Conservation (phyloP, 2,797 vertebrate genomes). For the Lepilemur septentrionalis region DNA sequence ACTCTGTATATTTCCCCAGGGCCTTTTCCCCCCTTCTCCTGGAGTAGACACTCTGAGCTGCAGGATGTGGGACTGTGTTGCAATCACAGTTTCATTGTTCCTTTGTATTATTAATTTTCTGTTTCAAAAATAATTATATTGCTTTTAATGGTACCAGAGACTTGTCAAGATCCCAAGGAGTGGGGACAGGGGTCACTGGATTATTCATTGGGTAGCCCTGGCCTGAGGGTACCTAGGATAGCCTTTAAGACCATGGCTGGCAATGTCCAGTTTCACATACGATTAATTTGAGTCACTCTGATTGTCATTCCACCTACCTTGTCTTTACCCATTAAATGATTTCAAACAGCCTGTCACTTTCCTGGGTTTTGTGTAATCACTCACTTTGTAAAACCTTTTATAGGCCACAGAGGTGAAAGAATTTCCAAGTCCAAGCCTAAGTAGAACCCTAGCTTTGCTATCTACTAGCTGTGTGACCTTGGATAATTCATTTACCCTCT, state of each 20-base stretch:
- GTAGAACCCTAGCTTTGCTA: background rate
- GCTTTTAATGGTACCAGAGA: conserved; percentile 22
- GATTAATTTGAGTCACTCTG: background rate
- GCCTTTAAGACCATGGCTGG: background rate
- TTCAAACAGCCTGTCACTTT: background rate
- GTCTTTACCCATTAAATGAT: background rate
- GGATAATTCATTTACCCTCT: background rate
- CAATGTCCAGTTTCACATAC: background rate
- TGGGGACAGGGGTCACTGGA: background rate
- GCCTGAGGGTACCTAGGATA: background rate
- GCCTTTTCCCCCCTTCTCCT: background rate
- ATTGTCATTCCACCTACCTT: background rate
- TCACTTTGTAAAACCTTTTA: background rate
- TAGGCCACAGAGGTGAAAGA: background rate
- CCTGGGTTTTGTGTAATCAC: background rate
- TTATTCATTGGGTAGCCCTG: background rate
- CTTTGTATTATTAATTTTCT: conserved; percentile 61
- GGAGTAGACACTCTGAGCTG: background rate
- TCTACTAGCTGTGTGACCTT: background rate
- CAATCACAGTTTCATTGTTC: conserved; percentile 48
- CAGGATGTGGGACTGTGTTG: conserved; percentile 60
- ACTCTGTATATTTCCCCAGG: conserved; percentile 43
- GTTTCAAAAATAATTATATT: conserved; percentile 36
- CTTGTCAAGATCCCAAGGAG: background rate
- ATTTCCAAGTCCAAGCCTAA: background rate